Percentiles rank a stretch among this genome's conserved stretches.
These are phyloP conservation scores for Venustoraphidia nigricollis DNA, from an alignment of 2,888 invertebrate species.

Conservation along the genomic window DNA sequence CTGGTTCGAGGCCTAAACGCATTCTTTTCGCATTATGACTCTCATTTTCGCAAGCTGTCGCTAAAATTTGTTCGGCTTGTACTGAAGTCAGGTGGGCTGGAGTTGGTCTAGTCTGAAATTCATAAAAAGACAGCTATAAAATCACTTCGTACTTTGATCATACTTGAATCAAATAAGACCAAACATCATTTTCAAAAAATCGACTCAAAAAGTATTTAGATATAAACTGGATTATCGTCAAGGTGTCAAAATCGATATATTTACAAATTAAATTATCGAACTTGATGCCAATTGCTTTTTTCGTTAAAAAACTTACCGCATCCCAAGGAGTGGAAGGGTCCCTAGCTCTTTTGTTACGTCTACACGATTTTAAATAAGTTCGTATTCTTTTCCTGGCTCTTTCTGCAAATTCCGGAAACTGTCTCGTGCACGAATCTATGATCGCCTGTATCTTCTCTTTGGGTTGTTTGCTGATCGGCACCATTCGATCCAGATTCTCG, in stretches of 20 bases:
- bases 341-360: conserved; percentile 83
- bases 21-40: conserved; percentile 94
- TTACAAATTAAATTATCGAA: not conserved
- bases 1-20: conserved; percentile 89
- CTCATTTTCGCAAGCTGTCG: conserved; percentile 93
- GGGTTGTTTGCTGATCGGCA: conserved; percentile 93
- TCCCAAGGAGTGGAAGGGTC: conserved; percentile 74
- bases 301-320: conserved; percentile 45
- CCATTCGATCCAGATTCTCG: conserved; percentile 90
- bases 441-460: conserved; percentile 97
- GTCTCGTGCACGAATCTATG: conserved; percentile 90
- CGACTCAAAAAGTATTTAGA: not conserved
- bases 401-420: conserved; percentile 93
- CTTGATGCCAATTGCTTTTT: conserved; percentile 5
- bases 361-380: conserved; percentile 89
- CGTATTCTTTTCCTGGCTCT: conserved; percentile 86
- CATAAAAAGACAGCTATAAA: not conserved
- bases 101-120: conserved; percentile 70
- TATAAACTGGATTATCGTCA: not conserved
- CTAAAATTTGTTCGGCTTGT: conserved; percentile 90
- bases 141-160: too few relatives aligned
- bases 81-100: conserved; percentile 94
- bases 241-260: not conserved
- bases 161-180: too few relatives aligned
- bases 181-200: too few relatives aligned